Percentiles rank a stretch among this genome's conserved stretches.
These are phyloP conservation scores for Lepeophtheirus nordmannii DNA, from an alignment of 2,888 invertebrate genomes.

Conservation along the genomic window DNA sequence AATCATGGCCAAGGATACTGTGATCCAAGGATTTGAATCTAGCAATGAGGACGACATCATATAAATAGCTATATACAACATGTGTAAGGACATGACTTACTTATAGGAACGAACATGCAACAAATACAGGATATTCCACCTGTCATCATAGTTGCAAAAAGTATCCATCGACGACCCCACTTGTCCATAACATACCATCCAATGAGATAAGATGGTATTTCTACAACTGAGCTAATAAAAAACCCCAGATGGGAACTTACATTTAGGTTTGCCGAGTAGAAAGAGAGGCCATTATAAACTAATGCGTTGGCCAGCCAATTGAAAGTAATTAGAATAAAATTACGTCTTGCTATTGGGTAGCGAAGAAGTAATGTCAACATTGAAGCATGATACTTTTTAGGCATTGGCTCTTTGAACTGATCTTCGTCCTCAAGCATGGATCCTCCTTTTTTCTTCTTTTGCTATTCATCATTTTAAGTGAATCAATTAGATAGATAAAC, in stretches of 20 bases:
- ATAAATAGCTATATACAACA: background rate
- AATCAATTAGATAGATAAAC: background rate
- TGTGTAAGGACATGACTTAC: slow-evolving; percentile 36
- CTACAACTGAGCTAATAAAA: slow-evolving; percentile 51
- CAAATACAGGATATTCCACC: slow-evolving; percentile 69
- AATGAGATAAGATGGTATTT: slow-evolving; percentile 50
- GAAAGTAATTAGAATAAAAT: slow-evolving; percentile 55
- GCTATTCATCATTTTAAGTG: background rate
- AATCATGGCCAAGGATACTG: slow-evolving; percentile 47
- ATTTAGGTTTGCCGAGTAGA: slow-evolving; percentile 60
- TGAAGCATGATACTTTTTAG: background rate
- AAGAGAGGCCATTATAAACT: slow-evolving; percentile 74
- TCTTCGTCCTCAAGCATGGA: background rate
- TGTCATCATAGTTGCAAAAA: slow-evolving; percentile 66
- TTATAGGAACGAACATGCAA: slow-evolving; percentile 62
- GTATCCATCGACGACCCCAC: slow-evolving; percentile 63
- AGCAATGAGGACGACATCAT: slow-evolving; percentile 29
- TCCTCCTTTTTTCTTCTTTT: background rate
- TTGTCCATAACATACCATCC: slow-evolving; percentile 79
- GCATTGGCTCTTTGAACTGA: background rate
- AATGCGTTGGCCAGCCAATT: slow-evolving; percentile 72
- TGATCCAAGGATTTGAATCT: slow-evolving; percentile 53
- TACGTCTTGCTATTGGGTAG: slow-evolving; percentile 37
- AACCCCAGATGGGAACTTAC: slow-evolving; percentile 70
- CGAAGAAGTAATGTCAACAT: slow-evolving; percentile 6